Base-by-base conservation (phyloP, 2,113 vertebrate species). In the Sphaerodactylus townsendi region DNA sequence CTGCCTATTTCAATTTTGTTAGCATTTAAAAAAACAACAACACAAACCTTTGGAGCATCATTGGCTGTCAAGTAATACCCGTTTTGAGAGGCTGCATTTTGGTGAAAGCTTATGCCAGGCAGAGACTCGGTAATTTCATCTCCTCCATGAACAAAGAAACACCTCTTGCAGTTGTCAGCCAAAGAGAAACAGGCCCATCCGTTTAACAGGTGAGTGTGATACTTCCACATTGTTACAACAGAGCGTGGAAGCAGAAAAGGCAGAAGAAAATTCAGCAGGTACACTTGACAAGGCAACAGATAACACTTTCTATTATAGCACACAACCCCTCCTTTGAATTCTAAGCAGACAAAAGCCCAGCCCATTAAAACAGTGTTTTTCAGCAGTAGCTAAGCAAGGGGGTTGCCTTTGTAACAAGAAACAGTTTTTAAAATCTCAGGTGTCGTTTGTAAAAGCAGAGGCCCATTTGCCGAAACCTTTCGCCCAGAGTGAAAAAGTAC, bases 401-500 rank as follows among this genome's bases (percentile, higher is more conserved):
- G 33, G 4, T 78, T 72, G 37, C 92, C 92, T 95, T 93, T 93
- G 90, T 91, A 93, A 92, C 76, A 86, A 92, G 87, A 92, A 94
- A 92, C 56, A 41, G 74, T 91, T 92, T 59, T 19, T 19, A 53
- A 53, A 92, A 92, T 89, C 56, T 85, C 84, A 92, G 86, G 88
- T 89, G 86, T 84, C 53, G 0, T 64, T 82, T 81, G 65, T 83
- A 86, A 72, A 90, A 76, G 82, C 87, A 89, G 93, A 88, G 86
- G 76, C 82, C 87, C 66, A 79, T 92, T 91, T 79, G 64, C 89
- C 91, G 93, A 91, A 90, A 87, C 81, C 77, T 1, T 82, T 85
- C 48, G 83, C 82, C 76, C 46, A 85, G 81, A 35, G 85, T 91
- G 92, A 87, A 87, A 90, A 89, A 35, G 88, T 87, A 84, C 72